Conservation (phyloP, 1,140 invertebrate species). For the Neodiprion virginianus region DNA sequence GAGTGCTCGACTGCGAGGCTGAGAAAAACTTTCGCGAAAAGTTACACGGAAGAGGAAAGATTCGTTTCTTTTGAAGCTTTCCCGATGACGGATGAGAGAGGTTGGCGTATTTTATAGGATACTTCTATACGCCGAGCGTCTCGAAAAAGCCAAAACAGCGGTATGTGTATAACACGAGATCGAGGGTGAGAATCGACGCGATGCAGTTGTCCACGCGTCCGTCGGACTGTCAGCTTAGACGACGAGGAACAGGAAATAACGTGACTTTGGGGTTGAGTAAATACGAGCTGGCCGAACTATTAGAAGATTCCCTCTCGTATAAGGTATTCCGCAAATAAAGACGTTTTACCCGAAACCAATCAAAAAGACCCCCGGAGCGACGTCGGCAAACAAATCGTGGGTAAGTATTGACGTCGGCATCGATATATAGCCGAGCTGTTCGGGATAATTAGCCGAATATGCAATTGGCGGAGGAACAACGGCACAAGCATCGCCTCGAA, state of each 20-base stretch:
- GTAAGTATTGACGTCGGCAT: not conserved
- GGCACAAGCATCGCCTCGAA: not conserved
- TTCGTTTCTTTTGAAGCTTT: too few species aligned
- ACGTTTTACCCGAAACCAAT: conserved; percentile 44
- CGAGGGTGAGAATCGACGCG: too few species aligned
- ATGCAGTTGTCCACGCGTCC: not conserved
- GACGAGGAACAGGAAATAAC: conserved; percentile 29
- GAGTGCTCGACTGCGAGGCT: not conserved
- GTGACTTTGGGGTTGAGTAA: conserved; percentile 37
- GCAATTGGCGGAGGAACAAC: conserved; percentile 1
- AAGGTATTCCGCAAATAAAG: conserved; percentile 40
- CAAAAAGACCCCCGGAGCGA: conserved; percentile 21
- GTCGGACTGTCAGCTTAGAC: not conserved
- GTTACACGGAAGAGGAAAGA: too few species aligned
- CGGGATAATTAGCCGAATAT: conserved; percentile 7
- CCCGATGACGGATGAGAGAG: too few species aligned
- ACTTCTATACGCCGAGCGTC: too few species aligned
- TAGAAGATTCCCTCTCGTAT: conserved; percentile 34
- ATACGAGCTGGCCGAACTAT: conserved; percentile 43
- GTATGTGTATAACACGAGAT: too few species aligned
- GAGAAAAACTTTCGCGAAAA: not conserved
- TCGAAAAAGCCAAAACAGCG: too few species aligned
- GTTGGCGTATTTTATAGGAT: too few species aligned
- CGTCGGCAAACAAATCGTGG: conserved; percentile 6
- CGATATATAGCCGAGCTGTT: conserved; percentile 15